Conservation (phyloP, 2,113 vertebrate species). For the Saguinus midas region DNA sequence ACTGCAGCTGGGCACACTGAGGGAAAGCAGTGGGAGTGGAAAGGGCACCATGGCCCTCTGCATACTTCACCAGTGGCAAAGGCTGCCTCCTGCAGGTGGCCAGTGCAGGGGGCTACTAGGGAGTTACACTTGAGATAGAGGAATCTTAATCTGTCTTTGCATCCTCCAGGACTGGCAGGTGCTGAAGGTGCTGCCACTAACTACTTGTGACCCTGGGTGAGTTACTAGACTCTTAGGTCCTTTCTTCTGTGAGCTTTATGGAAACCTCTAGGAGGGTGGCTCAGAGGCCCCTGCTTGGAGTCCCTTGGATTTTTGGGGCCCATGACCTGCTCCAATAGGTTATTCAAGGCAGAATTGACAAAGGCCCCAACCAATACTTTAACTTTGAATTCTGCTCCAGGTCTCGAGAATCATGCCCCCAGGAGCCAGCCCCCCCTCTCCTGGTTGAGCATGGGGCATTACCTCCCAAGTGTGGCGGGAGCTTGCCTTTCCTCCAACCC, state of each 20-base stretch:
- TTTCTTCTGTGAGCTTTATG: not conserved
- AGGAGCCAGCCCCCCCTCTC: no score
- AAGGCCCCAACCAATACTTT: not conserved
- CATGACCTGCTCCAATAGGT: not conserved
- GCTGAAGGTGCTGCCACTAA: not conserved
- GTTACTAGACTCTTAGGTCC: not conserved
- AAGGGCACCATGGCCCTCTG: accelerated
- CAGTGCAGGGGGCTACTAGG: not conserved
- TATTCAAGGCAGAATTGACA: not conserved
- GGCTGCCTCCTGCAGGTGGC: no score
- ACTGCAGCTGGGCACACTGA: accelerated
- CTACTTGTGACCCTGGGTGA: not conserved
- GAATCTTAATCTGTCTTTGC: not conserved
- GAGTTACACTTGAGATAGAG: not conserved
- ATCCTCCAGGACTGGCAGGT: no score
- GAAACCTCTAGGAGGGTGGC: not conserved
- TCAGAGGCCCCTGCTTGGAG: not conserved
- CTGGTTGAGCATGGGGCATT: not conserved
- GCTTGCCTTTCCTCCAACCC: not conserved
- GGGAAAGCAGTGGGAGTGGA: not conserved
- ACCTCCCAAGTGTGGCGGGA: not conserved
- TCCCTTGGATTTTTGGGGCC: not conserved
- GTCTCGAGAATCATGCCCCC: no score
- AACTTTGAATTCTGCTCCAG: not conserved
- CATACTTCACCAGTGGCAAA: not conserved